A percentile compares a stretch with the other conserved stretches of the same genome.
These are phyloP conservation scores for Philaenus spumarius DNA, from an alignment of 1,140 invertebrate genomes.

Conservation along the genomic window DNA sequence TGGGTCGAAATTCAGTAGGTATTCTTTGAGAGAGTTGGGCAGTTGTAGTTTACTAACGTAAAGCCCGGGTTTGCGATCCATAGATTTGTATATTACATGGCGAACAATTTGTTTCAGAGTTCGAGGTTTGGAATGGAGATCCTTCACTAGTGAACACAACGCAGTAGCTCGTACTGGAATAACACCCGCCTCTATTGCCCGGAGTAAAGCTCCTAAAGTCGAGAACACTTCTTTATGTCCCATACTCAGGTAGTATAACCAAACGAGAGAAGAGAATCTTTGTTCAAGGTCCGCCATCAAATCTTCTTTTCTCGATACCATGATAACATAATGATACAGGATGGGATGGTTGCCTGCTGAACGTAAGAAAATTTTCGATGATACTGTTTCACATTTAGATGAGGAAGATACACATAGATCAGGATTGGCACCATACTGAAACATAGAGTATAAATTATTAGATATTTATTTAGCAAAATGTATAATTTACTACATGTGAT, in stretches of 20 bases:
- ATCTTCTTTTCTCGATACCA: constrained; percentile 59
- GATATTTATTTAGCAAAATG: no score
- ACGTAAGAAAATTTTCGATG: constrained; percentile 18
- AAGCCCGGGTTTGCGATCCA: constrained; percentile 52
- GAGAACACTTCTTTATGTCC: constrained; percentile 54
- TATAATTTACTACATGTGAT: no score
- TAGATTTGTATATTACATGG: constrained; percentile 54
- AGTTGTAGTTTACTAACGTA: constrained; percentile 58
- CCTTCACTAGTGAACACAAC: constrained; percentile 51
- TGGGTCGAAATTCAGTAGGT: constrained; percentile 59
- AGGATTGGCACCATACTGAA: constrained; percentile 53
- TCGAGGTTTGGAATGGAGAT: constrained; percentile 48
- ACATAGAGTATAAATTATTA: no score
- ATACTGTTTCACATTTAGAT: background rate
- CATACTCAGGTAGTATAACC: constrained; percentile 61
- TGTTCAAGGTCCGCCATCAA: constrained; percentile 55
- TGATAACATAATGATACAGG: constrained; percentile 60
- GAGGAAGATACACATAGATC: constrained; percentile 40
- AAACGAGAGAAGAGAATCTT: constrained; percentile 54
- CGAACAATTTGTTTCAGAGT: constrained; percentile 58
- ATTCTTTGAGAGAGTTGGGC: constrained; percentile 58
- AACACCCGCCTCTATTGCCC: constrained; percentile 57
- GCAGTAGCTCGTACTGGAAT: constrained; percentile 55
- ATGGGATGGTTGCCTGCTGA: constrained; percentile 30
- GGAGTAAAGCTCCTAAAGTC: constrained; percentile 50